Evolutionary conservation across 2,113 vertebrate species (phyloP).

Genomic region (Eleginops maclovinus): DNA sequence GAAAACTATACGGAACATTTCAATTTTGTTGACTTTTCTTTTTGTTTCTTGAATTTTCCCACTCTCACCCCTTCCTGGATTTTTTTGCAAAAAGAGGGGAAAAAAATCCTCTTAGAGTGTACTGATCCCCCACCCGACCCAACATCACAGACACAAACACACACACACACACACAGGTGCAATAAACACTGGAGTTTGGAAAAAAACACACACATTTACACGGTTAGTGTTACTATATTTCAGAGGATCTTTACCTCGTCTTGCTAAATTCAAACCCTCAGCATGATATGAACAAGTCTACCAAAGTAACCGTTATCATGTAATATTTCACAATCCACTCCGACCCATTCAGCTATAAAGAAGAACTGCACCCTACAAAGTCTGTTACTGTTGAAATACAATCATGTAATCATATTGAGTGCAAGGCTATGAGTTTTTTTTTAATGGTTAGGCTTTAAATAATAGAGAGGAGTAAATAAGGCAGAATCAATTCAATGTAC

Average conservation of each 20-base stretch:
- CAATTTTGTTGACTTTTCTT: slow-evolving; percentile 23
- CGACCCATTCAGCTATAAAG: background rate
- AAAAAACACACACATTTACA: slow-evolving; percentile 14
- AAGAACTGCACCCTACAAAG: background rate
- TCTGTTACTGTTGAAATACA: background rate
- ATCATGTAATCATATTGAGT: background rate
- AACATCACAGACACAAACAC: slow-evolving; percentile 61
- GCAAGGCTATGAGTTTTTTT: too few relatives aligned
- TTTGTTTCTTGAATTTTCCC: background rate
- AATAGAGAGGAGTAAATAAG: too few relatives aligned
- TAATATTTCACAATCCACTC: background rate
- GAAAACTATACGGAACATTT: slow-evolving; percentile 55
- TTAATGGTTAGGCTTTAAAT: too few relatives aligned
- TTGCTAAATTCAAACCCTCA: background rate
- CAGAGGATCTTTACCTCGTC: background rate
- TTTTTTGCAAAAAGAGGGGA: slow-evolving; percentile 53
- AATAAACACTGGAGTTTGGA: slow-evolving; percentile 82
- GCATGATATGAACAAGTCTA: background rate
- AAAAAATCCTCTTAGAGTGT: slow-evolving; percentile 55
- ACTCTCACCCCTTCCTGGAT: slow-evolving; percentile 18
- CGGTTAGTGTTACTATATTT: slow-evolving; percentile 51
- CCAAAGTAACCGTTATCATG: background rate
- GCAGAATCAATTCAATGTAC: too few relatives aligned
- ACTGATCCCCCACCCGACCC: slow-evolving; percentile 43
- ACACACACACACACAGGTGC: slow-evolving; percentile 63